phyloP scores from a whole-genome alignment of 2,113 vertebrate genomes.

The Grammomys dolichurus region DNA sequence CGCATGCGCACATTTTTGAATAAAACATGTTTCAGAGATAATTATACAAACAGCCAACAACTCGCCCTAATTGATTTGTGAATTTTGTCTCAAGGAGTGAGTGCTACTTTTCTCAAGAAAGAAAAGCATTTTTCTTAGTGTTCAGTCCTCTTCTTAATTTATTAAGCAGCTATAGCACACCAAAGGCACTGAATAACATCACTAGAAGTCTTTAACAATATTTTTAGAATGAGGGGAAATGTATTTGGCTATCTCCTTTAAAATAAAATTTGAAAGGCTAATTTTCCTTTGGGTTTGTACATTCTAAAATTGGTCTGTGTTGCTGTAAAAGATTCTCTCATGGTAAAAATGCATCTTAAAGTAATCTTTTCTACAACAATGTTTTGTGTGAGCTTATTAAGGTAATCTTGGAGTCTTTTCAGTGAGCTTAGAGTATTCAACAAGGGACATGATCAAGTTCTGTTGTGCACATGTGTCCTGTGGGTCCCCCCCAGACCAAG shows the following conservation, averaged over 20 bases:
- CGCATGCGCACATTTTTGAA: background rate
- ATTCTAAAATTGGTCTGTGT: background rate
- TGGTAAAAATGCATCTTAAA: background rate
- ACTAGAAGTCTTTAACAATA: background rate
- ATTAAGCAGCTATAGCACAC: background rate
- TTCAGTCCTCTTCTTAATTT: background rate
- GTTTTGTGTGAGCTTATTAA: background rate
- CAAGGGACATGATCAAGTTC: background rate
- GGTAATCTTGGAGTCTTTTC: background rate
- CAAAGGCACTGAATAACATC: background rate
- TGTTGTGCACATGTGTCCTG: too few relatives aligned
- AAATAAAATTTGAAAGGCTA: background rate
- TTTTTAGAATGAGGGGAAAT: background rate
- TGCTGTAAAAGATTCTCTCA: background rate
- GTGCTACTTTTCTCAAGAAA: background rate
- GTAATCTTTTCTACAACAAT: background rate
- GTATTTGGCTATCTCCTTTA: background rate
- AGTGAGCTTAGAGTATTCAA: background rate
- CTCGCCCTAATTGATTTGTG: background rate
- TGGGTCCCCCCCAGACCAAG: background rate
- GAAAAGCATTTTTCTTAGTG: background rate
- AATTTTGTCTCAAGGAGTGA: background rate
- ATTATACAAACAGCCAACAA: background rate
- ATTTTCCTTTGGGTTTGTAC: constrained; percentile 5
- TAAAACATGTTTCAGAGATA: background rate